Evolutionary conservation across 2,888 invertebrate genomes (phyloP), one percentile per base, ranked within the genome.

Genomic region (Druceiella hillmani): DNA sequence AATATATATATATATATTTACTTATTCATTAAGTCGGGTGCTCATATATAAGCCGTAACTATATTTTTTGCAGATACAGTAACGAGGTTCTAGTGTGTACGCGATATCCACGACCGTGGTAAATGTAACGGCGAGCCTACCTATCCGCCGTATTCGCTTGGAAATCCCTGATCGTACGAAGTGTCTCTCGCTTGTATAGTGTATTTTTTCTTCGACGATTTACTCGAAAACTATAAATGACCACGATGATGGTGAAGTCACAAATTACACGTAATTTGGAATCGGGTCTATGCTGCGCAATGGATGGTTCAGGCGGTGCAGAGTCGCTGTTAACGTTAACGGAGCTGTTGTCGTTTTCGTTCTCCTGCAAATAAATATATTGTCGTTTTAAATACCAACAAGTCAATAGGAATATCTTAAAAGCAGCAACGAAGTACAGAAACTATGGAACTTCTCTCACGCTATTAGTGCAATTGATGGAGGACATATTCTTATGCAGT

Each of bases 251-350:
- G 22, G 22, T 20, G 22, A 9, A 20, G 6, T 20, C 22, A 20
- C n/a, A 6, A 9, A 20, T 7, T 20, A 9, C n/a, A 20, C 22
- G 22, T 7, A 9, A 7, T 20, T 6, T 20, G n/a, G n/a, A 7
- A 20, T 20, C 22, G 6, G 6, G 6, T 6, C 6, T 20, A 6
- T 7, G 22, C n/a, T 20, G 22, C 22, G 6, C n/a, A 20, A 6
- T 20, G 22, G 22, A 20, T 20, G 22, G 22, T 20, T 20, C 22
- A 20, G 22, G 22, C n/a, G 22, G n/a, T 20, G 22, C 22, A 20
- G n/a, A n/a, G n/a, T n/a, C n/a, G n/a, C n/a, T n/a, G n/a, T 20
- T 20, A 20, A 7, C 22, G 22, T 20, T 20, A 7, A 9, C 6
- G 6, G 6, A 7, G n/a, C 22, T 9, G 6, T 20, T 9, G 22